Conservation (phyloP, 1,140 invertebrate genomes). For the Scaptomyza hsui region DNA sequence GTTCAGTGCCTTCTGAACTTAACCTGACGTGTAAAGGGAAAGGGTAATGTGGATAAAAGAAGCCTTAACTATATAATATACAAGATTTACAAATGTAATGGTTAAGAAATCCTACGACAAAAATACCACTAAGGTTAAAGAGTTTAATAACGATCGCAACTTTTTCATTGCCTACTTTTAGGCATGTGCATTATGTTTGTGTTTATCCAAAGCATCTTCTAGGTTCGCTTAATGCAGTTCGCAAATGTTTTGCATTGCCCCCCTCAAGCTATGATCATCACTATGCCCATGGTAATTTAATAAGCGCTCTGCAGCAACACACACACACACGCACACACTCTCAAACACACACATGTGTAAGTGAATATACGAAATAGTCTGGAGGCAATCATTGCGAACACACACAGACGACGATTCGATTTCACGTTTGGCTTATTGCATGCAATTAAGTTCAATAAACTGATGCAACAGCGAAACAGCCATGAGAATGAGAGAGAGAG, state of each 20-base stretch:
- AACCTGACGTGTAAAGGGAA: no score
- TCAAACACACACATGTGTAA: slow-evolving; percentile 7
- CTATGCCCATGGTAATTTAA: slow-evolving; percentile 29
- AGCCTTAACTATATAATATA: no score
- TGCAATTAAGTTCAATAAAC: slow-evolving; percentile 80
- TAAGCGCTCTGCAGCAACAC: slow-evolving; percentile 4
- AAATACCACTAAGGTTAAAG: no score
- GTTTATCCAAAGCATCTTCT: no score
- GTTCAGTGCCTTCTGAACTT: no score
- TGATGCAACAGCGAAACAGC: slow-evolving; percentile 41
- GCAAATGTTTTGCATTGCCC: background rate
- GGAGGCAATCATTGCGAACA: slow-evolving; percentile 31
- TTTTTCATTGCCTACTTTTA: no score
- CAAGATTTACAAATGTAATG: no score
- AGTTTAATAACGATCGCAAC: no score
- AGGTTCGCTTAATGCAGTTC: slow-evolving; percentile 1
- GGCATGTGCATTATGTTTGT: no score
- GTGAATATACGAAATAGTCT: slow-evolving; percentile 29
- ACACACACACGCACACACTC: background rate
- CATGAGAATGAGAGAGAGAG: background rate
- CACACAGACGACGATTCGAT: slow-evolving; percentile 18
- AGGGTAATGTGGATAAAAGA: no score
- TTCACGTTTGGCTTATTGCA: slow-evolving; percentile 67
- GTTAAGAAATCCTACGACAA: no score
- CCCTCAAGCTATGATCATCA: slow-evolving; percentile 1